Percentiles rank a stretch among this genome's conserved stretches.
Conservation (phyloP, 2,113 vertebrate species). For the Syngnathus floridae region DNA sequence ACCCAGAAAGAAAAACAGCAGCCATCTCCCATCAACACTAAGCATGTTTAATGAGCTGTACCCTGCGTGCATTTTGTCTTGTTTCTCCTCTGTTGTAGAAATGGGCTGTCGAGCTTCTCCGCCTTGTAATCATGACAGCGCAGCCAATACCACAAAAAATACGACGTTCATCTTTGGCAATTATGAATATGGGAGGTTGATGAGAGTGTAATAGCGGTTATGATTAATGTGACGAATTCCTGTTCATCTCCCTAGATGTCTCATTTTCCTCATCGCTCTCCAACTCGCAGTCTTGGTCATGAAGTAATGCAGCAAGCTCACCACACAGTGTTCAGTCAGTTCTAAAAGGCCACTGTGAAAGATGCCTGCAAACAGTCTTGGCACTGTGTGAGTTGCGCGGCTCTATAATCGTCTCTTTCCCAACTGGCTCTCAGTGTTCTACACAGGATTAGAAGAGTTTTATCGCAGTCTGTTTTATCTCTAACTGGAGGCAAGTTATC, state of each 20-base stretch:
- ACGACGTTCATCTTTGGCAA: conserved; percentile 4
- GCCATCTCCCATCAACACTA: conserved; percentile 37
- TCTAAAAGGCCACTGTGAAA: background rate
- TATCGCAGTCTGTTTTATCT: background rate
- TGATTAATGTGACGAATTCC: conserved; percentile 7
- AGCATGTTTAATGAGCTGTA: conserved; percentile 38
- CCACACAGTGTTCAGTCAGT: background rate
- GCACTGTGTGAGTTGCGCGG: background rate
- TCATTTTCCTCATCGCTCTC: background rate
- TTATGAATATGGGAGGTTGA: conserved; percentile 13
- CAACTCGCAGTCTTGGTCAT: background rate
- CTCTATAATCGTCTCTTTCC: background rate
- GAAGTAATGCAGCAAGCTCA: background rate
- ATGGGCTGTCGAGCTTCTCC: background rate
- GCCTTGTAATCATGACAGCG: conserved; percentile 22
- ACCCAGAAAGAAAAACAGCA: conserved; percentile 29
- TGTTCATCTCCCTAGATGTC: background rate
- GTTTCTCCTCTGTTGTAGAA: conserved; percentile 21
- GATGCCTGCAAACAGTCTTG: background rate
- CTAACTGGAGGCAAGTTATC: conserved; percentile 13
- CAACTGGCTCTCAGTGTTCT: background rate
- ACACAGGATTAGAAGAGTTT: background rate
- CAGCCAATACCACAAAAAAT: background rate
- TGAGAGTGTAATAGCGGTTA: conserved; percentile 14
- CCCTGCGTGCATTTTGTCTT: conserved; percentile 13